These are phyloP conservation scores for Balearica regulorum DNA, from an alignment of 2,797 vertebrate genomes.

Conservation along the genomic window DNA sequence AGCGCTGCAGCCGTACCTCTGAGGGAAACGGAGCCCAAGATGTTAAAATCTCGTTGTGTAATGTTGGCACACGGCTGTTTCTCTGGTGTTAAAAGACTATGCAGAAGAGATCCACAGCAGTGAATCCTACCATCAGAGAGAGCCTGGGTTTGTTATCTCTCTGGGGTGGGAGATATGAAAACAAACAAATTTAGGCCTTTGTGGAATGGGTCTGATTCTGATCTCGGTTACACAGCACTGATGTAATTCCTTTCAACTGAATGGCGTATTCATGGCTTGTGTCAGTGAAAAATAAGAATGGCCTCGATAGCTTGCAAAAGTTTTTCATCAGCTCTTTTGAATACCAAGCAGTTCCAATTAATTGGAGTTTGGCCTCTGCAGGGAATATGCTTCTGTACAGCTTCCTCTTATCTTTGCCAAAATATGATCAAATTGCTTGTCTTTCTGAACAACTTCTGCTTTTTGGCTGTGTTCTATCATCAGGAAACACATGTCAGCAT, in stretches of 20 bases:
- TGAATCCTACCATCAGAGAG: not conserved
- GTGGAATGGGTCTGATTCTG: not conserved
- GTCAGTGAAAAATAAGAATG: not conserved
- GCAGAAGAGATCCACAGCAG: not conserved
- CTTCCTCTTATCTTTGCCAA: conserved; percentile 46
- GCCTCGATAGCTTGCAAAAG: not conserved
- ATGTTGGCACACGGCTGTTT: not conserved
- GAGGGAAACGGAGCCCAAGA: fast-evolving
- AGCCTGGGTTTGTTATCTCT: not conserved
- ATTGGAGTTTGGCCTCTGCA: not conserved
- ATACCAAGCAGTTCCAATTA: not conserved
- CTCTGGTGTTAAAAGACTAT: not conserved
- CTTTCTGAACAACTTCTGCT: not conserved
- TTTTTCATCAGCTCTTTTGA: not conserved
- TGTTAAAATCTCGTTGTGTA: not conserved
- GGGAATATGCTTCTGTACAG: not conserved
- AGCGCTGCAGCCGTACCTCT: not conserved
- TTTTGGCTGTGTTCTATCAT: not conserved
- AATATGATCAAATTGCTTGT: not conserved
- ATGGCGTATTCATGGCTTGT: not conserved
- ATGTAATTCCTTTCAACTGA: not conserved
- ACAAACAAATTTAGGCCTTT: not conserved
- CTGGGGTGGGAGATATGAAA: not conserved
- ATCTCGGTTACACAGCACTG: not conserved
- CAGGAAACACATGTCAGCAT: conserved; percentile 22